phyloP scores from a whole-genome alignment of 1,140 invertebrate genomes.

The Atta cephalotes region DNA sequence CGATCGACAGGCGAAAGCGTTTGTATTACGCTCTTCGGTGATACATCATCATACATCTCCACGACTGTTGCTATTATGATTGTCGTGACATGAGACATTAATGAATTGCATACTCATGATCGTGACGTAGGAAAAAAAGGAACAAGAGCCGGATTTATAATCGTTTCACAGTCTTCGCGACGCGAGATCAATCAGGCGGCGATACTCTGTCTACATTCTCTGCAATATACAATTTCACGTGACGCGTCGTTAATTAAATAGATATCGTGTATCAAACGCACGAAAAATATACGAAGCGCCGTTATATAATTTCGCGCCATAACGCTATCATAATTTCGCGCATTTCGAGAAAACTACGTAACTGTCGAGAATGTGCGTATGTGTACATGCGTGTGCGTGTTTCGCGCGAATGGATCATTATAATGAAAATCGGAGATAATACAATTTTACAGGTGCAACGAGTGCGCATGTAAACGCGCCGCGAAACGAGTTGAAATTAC shows the following conservation, averaged over 20 bases:
- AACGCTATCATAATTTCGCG: conserved; percentile 31
- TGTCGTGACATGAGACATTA: conserved; percentile 27
- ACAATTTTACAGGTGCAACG: conserved; percentile 62
- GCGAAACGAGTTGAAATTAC: conserved; percentile 68
- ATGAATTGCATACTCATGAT: conserved; percentile 47
- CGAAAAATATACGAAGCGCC: conserved; percentile 40
- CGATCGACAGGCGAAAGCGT: conserved; percentile 52
- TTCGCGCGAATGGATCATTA: conserved; percentile 38
- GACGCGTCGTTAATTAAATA: conserved; percentile 42
- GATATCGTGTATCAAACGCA: conserved; percentile 3
- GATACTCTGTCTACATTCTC: neutral
- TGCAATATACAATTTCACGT: conserved; percentile 26
- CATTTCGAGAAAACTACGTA: conserved; percentile 37
- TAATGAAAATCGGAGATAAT: conserved; percentile 60
- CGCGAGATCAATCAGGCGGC: conserved; percentile 22
- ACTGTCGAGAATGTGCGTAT: neutral
- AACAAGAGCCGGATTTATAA: conserved; percentile 47
- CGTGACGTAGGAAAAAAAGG: conserved; percentile 27
- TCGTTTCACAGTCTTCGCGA: conserved; percentile 38
- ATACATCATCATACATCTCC: conserved; percentile 41
- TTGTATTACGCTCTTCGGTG: conserved; percentile 17
- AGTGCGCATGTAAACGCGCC: conserved; percentile 41
- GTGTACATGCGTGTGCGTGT: neutral
- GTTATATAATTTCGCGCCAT: conserved; percentile 24
- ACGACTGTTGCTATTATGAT: conserved; percentile 40